Conservation (phyloP, 2,113 vertebrate genomes). For the Hystrix cristata region DNA sequence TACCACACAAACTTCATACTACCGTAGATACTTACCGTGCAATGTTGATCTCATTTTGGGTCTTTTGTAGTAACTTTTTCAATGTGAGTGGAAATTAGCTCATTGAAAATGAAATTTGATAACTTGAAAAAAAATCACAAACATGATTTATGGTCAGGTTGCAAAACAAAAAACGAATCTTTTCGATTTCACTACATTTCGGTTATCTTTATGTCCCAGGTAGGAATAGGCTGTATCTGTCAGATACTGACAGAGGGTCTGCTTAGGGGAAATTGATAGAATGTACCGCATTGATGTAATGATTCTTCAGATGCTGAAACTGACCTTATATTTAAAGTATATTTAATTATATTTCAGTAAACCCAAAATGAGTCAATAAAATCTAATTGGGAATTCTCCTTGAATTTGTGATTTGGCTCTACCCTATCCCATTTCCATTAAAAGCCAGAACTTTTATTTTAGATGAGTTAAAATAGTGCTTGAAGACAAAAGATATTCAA, state of each 20-base stretch:
- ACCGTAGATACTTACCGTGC: background rate
- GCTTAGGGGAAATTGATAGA: background rate
- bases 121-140: conserved; percentile 17
- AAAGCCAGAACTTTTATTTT: conserved; percentile 46
- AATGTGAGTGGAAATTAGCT: background rate
- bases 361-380: conserved; percentile 11
- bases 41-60: background rate
- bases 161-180: background rate
- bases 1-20: background rate
- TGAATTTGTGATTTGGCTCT: conserved; percentile 16
- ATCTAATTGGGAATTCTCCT: background rate
- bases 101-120: conserved; percentile 13
- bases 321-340: background rate
- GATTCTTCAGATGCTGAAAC: background rate
- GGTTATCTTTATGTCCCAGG: background rate
- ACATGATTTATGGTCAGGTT: background rate
- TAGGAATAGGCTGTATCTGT: background rate
- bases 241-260: background rate
- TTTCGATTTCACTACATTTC: background rate
- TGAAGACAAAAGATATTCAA: conserved; percentile 68
- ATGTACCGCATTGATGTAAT: background rate
- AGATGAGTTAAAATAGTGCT: conserved; percentile 26
- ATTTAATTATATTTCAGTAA: background rate
- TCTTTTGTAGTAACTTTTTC: background rate
- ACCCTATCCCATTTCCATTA: background rate